These are phyloP conservation scores for Lates japonicus DNA, from an alignment of 2,797 vertebrate species.

Conservation along the genomic window DNA sequence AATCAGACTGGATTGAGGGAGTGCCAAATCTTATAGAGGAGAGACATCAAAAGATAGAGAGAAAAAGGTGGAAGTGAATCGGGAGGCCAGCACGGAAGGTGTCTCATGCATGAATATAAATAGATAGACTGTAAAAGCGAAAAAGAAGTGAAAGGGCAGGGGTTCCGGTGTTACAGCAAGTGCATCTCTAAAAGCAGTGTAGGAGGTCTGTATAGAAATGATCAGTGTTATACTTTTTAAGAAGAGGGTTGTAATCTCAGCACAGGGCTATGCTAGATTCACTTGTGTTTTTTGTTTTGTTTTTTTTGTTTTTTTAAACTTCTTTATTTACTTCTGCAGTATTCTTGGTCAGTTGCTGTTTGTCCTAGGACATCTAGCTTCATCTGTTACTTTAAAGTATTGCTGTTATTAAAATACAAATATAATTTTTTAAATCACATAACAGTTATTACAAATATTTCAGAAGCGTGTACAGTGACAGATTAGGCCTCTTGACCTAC, in stretches of 20 bases:
- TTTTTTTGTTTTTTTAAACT: neutral
- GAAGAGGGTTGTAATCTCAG: neutral
- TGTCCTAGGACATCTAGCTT: too few relatives aligned
- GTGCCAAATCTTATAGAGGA: slow-evolving; percentile 8
- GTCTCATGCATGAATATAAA: slow-evolving; percentile 9
- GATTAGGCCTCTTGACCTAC: too few relatives aligned
- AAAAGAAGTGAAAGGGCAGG: neutral
- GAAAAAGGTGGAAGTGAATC: neutral
- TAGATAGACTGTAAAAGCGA: neutral
- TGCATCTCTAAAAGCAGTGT: neutral
- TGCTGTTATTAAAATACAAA: too few relatives aligned
- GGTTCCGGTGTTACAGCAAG: neutral
- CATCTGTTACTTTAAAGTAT: too few relatives aligned
- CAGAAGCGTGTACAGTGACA: too few relatives aligned
- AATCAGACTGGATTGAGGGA: slow-evolving; percentile 38
- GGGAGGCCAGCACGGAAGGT: neutral
- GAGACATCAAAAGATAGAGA: slow-evolving; percentile 13
- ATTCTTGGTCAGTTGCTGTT: too few relatives aligned
- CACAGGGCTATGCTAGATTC: too few relatives aligned
- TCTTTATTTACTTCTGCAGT: too few relatives aligned
- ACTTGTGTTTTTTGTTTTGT: too few relatives aligned
- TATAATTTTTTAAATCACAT: too few relatives aligned
- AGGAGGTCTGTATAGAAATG: neutral
- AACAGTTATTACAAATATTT: too few relatives aligned
- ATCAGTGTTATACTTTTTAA: neutral